Conservation (phyloP, 2,113 vertebrate species). For the Spermophilus dauricus region DNA sequence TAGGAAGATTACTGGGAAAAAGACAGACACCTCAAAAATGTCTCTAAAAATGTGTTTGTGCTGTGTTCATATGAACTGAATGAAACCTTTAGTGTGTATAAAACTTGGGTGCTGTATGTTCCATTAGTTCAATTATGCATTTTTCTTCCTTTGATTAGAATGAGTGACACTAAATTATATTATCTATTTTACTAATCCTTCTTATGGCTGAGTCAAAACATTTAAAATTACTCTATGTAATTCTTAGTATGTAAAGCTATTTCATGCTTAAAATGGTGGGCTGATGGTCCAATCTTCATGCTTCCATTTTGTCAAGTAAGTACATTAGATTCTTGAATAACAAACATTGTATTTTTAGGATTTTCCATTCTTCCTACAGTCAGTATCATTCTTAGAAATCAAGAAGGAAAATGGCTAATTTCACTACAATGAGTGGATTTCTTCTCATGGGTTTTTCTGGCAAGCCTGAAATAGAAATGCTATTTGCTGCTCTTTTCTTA, state of each 20-base stretch:
- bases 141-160: not conserved
- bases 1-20: not conserved
- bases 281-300: not conserved
- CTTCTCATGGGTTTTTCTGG: constrained; percentile 4
- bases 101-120: not conserved
- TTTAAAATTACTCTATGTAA: not conserved
- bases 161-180: not conserved
- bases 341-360: not conserved
- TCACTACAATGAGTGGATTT: not conserved
- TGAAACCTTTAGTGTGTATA: not conserved
- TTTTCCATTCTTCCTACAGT: not conserved
- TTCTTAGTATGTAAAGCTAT: not conserved
- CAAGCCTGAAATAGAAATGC: not conserved
- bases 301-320: not conserved
- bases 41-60: not conserved
- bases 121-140: not conserved
- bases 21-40: not conserved
- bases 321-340: not conserved
- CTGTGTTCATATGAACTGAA: not conserved
- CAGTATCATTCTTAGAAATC: not conserved
- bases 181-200: not conserved
- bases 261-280: not conserved
- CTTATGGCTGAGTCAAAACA: not conserved
- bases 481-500: not conserved
- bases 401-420: constrained; percentile 14